A percentile compares a stretch with the other conserved stretches of the same genome.
Evolutionary conservation across 37 sponge, comb jelly and placozoan species (phyloP).

Genomic region (Cliona cf. orientalis): DNA sequence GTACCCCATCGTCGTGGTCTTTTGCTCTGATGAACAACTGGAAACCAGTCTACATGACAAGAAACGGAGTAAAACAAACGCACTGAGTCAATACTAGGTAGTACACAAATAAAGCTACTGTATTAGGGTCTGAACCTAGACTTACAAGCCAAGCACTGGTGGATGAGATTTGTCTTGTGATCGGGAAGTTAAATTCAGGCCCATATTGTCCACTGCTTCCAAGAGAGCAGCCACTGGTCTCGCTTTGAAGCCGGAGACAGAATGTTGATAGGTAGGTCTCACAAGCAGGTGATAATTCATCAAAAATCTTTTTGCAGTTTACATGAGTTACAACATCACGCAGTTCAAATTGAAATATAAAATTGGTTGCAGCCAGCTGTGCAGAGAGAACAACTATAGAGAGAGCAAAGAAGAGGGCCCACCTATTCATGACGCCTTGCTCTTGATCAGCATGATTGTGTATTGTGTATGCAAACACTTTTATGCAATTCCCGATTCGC

Average conservation of each 20-base stretch:
- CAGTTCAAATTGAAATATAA: too few species aligned
- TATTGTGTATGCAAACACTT: too few species aligned
- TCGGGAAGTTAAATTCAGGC: not conserved
- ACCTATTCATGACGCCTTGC: too few species aligned
- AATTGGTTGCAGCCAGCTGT: too few species aligned
- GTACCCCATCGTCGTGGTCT: not conserved
- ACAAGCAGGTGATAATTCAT: not conserved
- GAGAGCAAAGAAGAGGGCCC: too few species aligned
- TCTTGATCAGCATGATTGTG: too few species aligned
- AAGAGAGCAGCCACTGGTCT: not conserved
- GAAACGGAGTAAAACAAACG: not conserved
- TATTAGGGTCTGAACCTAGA: too few species aligned
- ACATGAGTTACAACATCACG: too few species aligned
- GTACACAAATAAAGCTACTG: not conserved
- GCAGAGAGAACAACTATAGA: too few species aligned
- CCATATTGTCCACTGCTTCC: not conserved
- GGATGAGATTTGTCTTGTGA: not conserved
- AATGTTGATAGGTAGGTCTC: constrained; percentile 9
- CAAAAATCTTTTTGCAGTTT: not conserved
- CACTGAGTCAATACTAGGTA: not conserved
- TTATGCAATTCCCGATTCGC: too few species aligned
- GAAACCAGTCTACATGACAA: constrained; percentile 19
- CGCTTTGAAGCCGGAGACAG: not conserved
- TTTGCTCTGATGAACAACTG: constrained; percentile 17
- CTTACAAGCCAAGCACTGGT: not conserved